These are phyloP conservation scores for Teleopsis dalmanni DNA, from an alignment of 1,140 invertebrate species.

Conservation along the genomic window DNA sequence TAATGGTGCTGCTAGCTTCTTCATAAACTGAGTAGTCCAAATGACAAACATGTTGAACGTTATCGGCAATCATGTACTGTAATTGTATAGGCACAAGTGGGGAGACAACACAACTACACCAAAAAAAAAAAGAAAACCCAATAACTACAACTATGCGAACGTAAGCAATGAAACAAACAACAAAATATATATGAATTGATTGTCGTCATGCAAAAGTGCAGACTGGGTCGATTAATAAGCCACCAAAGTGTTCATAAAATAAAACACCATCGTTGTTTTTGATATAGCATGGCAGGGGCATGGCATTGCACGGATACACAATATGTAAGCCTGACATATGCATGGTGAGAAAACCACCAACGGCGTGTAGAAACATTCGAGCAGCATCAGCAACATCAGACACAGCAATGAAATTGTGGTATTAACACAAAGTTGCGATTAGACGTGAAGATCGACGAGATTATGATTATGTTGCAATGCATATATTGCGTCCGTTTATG, in stretches of 20 bases:
- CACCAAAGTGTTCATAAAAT: neutral
- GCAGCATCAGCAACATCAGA: neutral
- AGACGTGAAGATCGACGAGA: too few species aligned
- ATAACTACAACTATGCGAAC: neutral
- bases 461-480: too few species aligned
- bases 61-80: too few species aligned
- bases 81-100: too few species aligned
- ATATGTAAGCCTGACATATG: neutral
- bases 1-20: too few species aligned
- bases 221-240: slow-evolving; percentile 2
- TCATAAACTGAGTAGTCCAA: too few species aligned
- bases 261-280: neutral
- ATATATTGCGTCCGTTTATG: too few species aligned
- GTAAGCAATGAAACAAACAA: neutral
- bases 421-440: neutral
- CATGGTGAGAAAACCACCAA: slow-evolving; percentile 5
- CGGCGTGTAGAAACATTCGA: neutral
- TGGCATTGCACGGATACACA: too few species aligned
- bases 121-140: neutral
- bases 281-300: too few species aligned
- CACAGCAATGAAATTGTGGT: neutral
- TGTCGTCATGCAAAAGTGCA: slow-evolving; percentile 6
- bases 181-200: neutral
- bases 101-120: neutral
- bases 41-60: too few species aligned